Evolutionary conservation across 1,140 invertebrate genomes (phyloP).

Genomic region (Pygmarrhopalites habei): DNA sequence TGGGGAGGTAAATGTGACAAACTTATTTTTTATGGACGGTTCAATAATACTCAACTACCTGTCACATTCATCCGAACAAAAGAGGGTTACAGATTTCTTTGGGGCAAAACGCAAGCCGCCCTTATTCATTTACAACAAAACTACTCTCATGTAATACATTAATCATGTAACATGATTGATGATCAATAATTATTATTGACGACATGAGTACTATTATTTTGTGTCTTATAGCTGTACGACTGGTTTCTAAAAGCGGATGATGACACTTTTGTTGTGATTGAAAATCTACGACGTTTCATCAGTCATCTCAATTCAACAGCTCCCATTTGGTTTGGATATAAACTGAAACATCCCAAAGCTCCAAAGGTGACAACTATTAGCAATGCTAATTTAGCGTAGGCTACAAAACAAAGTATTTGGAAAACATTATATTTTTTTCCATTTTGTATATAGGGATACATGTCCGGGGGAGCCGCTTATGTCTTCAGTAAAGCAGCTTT

Average conservation of each 20-base stretch:
- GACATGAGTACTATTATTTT: slow-evolving; percentile 3
- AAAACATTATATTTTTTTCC: no score
- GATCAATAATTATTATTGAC: background rate
- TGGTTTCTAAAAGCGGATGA: slow-evolving; percentile 48
- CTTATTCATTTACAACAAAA: slow-evolving; percentile 18
- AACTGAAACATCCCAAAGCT: slow-evolving; percentile 30
- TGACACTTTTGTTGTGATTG: slow-evolving; percentile 48
- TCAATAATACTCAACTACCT: slow-evolving; percentile 22
- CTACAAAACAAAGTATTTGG: no score
- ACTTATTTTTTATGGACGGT: slow-evolving; percentile 33
- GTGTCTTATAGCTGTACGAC: slow-evolving; percentile 38
- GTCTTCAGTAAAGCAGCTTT: slow-evolving; percentile 43
- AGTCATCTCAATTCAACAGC: slow-evolving; percentile 5
- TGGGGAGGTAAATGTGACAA: slow-evolving; percentile 37
- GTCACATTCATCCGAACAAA: slow-evolving; percentile 20
- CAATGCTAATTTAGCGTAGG: no score
- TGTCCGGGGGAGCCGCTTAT: slow-evolving; percentile 43
- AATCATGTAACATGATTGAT: background rate
- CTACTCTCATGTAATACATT: slow-evolving; percentile 7
- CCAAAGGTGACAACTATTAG: slow-evolving; percentile 14
- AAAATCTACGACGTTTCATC: slow-evolving; percentile 46
- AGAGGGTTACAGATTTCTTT: slow-evolving; percentile 33
- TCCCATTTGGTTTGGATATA: slow-evolving; percentile 29
- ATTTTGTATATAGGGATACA: no score
- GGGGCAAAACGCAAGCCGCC: slow-evolving; percentile 35